phyloP scores from a whole-genome alignment of 2,797 vertebrate species.

The Hypotaenidia philippensis region DNA sequence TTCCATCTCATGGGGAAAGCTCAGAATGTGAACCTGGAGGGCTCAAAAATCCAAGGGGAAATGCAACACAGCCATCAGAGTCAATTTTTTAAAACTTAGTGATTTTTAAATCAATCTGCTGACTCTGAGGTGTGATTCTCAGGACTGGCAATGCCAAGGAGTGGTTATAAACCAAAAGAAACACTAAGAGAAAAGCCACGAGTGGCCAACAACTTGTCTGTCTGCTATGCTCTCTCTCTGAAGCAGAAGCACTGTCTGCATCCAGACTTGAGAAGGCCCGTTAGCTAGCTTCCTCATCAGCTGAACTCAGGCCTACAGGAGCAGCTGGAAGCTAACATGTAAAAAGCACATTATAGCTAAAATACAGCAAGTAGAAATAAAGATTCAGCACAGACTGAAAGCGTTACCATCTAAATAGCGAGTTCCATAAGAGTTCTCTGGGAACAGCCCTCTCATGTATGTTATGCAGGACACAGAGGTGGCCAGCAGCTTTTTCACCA shows the following conservation, averaged over 20 bases:
- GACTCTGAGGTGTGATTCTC: not conserved
- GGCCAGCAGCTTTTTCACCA: slow-evolving; percentile 92
- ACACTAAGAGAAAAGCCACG: not conserved
- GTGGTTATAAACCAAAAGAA: not conserved
- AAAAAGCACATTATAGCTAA: not conserved
- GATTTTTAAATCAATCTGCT: not conserved
- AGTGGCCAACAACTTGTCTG: not conserved
- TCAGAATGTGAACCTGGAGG: not conserved
- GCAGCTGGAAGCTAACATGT: not conserved
- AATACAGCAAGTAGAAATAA: not conserved
- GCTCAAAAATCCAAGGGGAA: not conserved
- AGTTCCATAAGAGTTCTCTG: slow-evolving; percentile 89
- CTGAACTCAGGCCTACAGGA: accelerated
- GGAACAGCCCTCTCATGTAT: slow-evolving; percentile 93
- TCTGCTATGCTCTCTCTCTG: not conserved
- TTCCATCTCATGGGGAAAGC: not conserved
- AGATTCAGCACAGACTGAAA: not conserved
- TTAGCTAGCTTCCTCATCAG: not conserved
- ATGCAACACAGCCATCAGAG: not conserved
- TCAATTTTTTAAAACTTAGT: not conserved
- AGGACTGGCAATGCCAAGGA: not conserved
- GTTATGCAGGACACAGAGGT: slow-evolving; percentile 91
- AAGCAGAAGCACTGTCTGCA: not conserved
- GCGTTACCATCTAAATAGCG: slow-evolving; percentile 89
- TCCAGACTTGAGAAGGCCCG: not conserved